A percentile compares a stretch with the other conserved stretches of the same genome.
phyloP scores from a whole-genome alignment of 2,797 vertebrate genomes.

The Enteromius viviparus region DNA sequence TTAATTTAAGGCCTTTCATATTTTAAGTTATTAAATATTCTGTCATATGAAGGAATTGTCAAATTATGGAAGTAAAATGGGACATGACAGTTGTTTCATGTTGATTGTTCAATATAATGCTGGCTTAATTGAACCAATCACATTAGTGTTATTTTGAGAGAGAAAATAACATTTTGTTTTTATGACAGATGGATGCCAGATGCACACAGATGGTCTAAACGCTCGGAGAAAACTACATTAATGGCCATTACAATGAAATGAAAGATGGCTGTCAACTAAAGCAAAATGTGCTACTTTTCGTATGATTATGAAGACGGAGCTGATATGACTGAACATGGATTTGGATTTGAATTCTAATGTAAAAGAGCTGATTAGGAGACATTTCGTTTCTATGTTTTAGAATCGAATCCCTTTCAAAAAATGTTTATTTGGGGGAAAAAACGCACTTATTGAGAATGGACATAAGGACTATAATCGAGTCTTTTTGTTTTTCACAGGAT shows the following conservation, averaged over 20 bases:
- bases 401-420: conserved; percentile 7
- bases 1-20: background rate
- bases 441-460: background rate
- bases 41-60: background rate
- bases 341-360: background rate
- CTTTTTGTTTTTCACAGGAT: conserved; percentile 4
- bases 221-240: conserved; percentile 46
- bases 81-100: background rate
- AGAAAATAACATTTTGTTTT: conserved; percentile 7
- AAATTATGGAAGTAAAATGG: conserved; percentile 1
- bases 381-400: conserved; percentile 1
- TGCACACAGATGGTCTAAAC: conserved; percentile 43
- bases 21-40: background rate
- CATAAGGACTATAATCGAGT: conserved; percentile 1
- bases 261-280: background rate
- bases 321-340: background rate
- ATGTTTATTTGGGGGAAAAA: conserved; percentile 8
- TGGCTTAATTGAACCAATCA: background rate
- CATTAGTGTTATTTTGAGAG: conserved; percentile 5
- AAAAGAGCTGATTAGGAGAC: background rate
- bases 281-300: background rate
- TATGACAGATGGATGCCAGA: conserved; percentile 46
- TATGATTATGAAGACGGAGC: background rate
- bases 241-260: background rate
- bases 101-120: background rate